Evolutionary conservation across 2,797 vertebrate species (phyloP).

Genomic region (Leucoraja ocellata): DNA sequence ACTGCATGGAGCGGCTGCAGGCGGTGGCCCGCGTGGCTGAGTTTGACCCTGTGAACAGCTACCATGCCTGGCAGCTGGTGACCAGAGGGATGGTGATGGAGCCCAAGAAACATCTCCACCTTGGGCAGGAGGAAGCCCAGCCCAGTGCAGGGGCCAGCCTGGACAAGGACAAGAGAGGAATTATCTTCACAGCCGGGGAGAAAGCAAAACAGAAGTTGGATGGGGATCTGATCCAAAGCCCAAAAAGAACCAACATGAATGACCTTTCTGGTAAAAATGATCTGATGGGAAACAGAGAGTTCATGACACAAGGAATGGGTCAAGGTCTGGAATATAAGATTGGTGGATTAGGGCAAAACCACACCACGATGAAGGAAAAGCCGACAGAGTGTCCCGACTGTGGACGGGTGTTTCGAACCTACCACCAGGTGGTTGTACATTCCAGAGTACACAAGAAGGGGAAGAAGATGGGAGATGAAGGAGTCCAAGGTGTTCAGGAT

Average conservation of each 20-base stretch:
- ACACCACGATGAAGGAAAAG: constrained; percentile 76
- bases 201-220: constrained; percentile 89
- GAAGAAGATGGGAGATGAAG: constrained; percentile 76
- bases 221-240: constrained; percentile 75
- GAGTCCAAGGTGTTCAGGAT: constrained; percentile 68
- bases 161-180: constrained; percentile 92
- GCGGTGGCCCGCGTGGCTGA: constrained; percentile 94
- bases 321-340: constrained; percentile 81
- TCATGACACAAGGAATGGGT: constrained; percentile 76
- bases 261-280: constrained; percentile 83
- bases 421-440: constrained; percentile 97
- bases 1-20: constrained; percentile 94
- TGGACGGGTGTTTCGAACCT: constrained; percentile 90
- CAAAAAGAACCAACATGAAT: constrained; percentile 75
- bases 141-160: constrained; percentile 72
- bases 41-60: constrained; percentile 96
- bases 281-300: constrained; percentile 81
- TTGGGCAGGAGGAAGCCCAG: constrained; percentile 82
- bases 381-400: constrained; percentile 93
- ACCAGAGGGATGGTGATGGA: constrained; percentile 93
- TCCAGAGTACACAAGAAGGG: constrained; percentile 91
- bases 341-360: constrained; percentile 51
- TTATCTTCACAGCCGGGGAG: constrained; percentile 77
- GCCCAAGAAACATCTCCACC: constrained; percentile 81
- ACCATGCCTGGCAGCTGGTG: constrained; percentile 98